These are phyloP conservation scores for Holothuria scabra DNA, from an alignment of 53 echinoderm and acorn worm species.

Conservation along the genomic window DNA sequence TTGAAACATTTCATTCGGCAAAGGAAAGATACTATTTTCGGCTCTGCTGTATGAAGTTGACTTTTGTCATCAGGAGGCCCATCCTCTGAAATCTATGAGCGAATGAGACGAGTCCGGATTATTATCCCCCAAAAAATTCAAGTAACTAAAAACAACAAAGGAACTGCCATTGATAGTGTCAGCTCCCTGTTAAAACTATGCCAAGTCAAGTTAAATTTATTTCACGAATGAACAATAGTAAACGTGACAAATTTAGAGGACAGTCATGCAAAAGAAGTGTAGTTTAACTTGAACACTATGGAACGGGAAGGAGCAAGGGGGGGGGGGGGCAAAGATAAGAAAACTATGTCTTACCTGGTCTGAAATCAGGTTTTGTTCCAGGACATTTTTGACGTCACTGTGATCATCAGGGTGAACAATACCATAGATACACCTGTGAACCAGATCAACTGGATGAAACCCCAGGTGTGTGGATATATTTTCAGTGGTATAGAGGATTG, in stretches of 20 bases:
- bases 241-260: too few species aligned
- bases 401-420: constrained; percentile 98
- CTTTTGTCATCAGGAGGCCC: constrained; percentile 4
- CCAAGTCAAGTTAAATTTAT: too few species aligned
- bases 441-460: constrained; percentile 93
- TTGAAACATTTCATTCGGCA: constrained; percentile 98
- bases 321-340: too few species aligned
- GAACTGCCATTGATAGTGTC: too few species aligned
- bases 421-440: constrained; percentile 96
- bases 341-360: constrained; percentile 7
- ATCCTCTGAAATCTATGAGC: constrained; percentile 4
- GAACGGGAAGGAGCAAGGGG: too few species aligned
- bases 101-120: neutral
- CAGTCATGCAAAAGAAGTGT: too few species aligned
- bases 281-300: too few species aligned
- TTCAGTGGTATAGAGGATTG: constrained; percentile 92
- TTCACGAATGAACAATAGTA: too few species aligned
- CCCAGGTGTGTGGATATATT: constrained; percentile 94
- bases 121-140: too few species aligned
- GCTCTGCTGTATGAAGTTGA: constrained; percentile 20
- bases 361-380: constrained; percentile 68
- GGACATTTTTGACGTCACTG: constrained; percentile 77
- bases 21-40: constrained; percentile 83
- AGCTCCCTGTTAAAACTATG: too few species aligned
- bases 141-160: too few species aligned